Conservation (phyloP, 2,888 invertebrate species). For the Tachina fera region DNA sequence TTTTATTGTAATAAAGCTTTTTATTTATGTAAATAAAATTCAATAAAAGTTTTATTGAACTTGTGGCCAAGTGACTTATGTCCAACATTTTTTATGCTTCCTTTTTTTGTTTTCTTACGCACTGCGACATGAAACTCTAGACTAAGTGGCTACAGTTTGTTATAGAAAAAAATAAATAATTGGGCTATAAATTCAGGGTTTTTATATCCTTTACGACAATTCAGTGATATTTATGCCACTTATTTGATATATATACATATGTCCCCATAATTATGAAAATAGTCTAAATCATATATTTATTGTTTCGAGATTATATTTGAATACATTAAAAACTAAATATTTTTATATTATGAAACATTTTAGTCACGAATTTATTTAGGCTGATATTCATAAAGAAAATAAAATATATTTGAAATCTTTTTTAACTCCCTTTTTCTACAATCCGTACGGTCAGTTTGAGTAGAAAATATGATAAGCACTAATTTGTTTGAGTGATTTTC, state of each 20-base stretch:
- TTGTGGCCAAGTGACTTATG: not conserved
- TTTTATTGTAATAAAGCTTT: not conserved
- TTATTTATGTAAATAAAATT: not conserved
- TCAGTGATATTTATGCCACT: not conserved
- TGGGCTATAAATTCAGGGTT: not conserved
- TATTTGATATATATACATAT: not conserved
- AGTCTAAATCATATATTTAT: not conserved
- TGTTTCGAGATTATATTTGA: not conserved
- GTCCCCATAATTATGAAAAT: not conserved
- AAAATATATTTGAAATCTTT: too few relatives aligned
- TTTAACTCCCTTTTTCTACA: too few relatives aligned
- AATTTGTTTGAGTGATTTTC: too few relatives aligned
- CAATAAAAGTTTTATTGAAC: not conserved
- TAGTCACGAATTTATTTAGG: too few relatives aligned
- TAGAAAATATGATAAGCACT: too few relatives aligned
- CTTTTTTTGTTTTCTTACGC: not conserved
- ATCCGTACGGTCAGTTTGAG: too few relatives aligned
- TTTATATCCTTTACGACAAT: not conserved
- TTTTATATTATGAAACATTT: too few relatives aligned
- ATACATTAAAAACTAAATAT: too few relatives aligned
- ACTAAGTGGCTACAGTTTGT: constrained; percentile 1
- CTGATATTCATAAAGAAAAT: too few relatives aligned
- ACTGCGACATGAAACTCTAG: constrained; percentile 15
- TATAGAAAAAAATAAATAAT: constrained; percentile 11
- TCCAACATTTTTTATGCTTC: not conserved